phyloP scores from a whole-genome alignment of 2,797 vertebrate genomes.

The Anguilla anguilla region DNA sequence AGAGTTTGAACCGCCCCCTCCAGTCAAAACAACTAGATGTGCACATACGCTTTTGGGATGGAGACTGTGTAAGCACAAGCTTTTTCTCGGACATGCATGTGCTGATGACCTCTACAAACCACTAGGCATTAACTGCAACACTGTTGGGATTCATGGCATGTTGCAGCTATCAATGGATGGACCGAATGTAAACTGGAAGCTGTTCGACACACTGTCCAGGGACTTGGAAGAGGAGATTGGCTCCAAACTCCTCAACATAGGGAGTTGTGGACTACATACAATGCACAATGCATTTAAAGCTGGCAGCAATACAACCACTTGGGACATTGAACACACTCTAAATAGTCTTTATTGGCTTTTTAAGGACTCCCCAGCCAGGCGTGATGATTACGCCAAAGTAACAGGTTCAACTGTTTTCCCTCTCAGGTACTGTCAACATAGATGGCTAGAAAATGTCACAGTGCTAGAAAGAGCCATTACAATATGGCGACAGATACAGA shows the following conservation, averaged over 20 bases:
- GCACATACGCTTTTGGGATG: conserved; percentile 4
- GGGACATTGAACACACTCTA: conserved; percentile 31
- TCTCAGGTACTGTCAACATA: conserved; percentile 26
- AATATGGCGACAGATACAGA: conserved; percentile 33
- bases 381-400: conserved; percentile 27
- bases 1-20: neutral
- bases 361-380: conserved; percentile 20
- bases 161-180: neutral
- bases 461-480: conserved; percentile 29
- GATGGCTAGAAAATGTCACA: conserved; percentile 31
- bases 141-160: conserved; percentile 24
- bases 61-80: neutral
- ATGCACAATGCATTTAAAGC: conserved; percentile 32
- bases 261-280: conserved; percentile 26
- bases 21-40: conserved; percentile 9
- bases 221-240: neutral
- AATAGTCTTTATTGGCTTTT: conserved; percentile 20
- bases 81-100: conserved; percentile 13
- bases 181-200: conserved; percentile 2
- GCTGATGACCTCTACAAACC: conserved; percentile 22
- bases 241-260: conserved; percentile 18
- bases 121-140: neutral
- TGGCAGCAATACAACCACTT: conserved; percentile 25
- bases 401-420: conserved; percentile 13
- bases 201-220: conserved; percentile 12